A percentile compares a stretch with the other conserved stretches of the same genome.
Evolutionary conservation across 2,888 invertebrate genomes (phyloP).

Genomic region (Nasonovia ribisnigri): DNA sequence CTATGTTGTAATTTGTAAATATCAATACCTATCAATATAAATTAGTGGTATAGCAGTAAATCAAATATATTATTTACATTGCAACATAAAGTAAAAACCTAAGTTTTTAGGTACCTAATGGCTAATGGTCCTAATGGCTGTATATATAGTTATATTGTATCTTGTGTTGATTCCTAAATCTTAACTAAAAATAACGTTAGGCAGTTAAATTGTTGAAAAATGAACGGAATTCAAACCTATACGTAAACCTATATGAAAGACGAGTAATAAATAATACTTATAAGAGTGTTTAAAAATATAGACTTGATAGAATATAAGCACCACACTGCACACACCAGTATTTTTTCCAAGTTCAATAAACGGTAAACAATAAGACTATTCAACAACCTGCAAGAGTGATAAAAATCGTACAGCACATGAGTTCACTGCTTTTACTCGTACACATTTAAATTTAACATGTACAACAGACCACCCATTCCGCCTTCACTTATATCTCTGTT

Average conservation of each 20-base stretch:
- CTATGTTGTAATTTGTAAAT: neutral
- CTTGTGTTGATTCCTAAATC: neutral
- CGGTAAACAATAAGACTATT: conserved; percentile 54
- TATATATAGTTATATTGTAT: neutral
- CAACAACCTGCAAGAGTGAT: conserved; percentile 25
- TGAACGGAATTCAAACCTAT: neutral
- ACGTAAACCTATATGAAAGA: neutral
- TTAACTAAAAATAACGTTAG: neutral
- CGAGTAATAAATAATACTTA: neutral
- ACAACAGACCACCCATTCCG: conserved; percentile 24
- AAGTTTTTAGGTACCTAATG: neutral
- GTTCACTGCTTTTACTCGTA: neutral
- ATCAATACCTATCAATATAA: neutral
- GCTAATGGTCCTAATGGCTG: too few species aligned
- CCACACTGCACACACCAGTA: neutral
- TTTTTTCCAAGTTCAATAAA: conserved; percentile 32
- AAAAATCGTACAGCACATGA: neutral
- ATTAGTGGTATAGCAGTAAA: neutral
- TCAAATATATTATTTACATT: neutral
- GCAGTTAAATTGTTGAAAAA: neutral
- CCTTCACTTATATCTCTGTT: conserved; percentile 15
- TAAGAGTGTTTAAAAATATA: neutral
- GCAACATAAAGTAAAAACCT: neutral
- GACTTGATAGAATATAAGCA: neutral
- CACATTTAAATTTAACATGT: neutral